Percentiles rank a stretch among this genome's conserved stretches.
phyloP scores from a whole-genome alignment of 2,113 vertebrate genomes.

The Cyprinodon brontotheroides region DNA sequence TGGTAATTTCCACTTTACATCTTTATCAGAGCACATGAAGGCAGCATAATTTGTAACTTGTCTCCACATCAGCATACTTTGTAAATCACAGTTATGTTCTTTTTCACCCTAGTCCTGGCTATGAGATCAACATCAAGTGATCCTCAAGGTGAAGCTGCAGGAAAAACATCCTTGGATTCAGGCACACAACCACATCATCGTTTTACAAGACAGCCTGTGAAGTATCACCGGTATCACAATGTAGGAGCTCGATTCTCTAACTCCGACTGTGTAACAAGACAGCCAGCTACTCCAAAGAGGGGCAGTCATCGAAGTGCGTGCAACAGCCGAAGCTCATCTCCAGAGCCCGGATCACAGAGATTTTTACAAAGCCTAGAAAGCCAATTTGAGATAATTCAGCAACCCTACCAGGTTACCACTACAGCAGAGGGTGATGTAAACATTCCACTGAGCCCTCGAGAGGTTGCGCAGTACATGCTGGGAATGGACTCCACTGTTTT shows the following conservation, averaged over 20 bases:
- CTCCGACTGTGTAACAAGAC: constrained; percentile 41
- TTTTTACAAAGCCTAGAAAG: constrained; percentile 64
- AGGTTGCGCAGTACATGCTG: constrained; percentile 68
- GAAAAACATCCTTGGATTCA: constrained; percentile 24
- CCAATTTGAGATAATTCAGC: constrained; percentile 68
- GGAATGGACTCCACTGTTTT: constrained; percentile 45
- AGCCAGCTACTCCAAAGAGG: constrained; percentile 19
- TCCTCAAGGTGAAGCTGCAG: constrained; percentile 23
- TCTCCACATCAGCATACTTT: background rate
- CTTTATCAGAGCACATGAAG: no score
- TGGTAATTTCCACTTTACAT: no score
- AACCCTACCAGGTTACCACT: constrained; percentile 54
- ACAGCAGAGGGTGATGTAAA: constrained; percentile 20
- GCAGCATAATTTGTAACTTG: background rate
- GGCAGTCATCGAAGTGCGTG: constrained; percentile 45
- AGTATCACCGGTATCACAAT: constrained; percentile 75
- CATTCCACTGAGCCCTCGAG: constrained; percentile 33
- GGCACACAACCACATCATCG: constrained; percentile 74
- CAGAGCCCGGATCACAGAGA: constrained; percentile 47
- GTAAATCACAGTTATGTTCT: constrained; percentile 16
- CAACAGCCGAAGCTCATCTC: constrained; percentile 69
- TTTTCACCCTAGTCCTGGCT: constrained; percentile 76
- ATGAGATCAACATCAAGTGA: constrained; percentile 56
- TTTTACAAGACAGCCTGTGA: constrained; percentile 86
- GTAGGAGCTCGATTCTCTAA: constrained; percentile 47